These are phyloP conservation scores for Procavia capensis DNA, from an alignment of 2,113 vertebrate genomes.

Conservation along the genomic window DNA sequence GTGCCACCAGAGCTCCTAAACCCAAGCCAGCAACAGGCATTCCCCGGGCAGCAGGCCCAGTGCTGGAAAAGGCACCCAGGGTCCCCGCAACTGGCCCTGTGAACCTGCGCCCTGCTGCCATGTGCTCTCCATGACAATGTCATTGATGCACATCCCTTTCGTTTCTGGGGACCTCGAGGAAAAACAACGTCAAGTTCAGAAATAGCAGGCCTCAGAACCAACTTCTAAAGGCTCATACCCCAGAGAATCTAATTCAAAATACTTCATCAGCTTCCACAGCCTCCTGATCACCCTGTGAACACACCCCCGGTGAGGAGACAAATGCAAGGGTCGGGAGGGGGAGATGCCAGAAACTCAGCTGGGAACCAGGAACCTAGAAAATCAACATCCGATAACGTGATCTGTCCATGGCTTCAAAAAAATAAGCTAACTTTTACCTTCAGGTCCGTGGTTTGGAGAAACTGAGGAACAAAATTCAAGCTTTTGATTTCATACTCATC, in stretches of 20 bases:
- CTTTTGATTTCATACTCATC: background rate
- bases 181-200: background rate
- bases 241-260: background rate
- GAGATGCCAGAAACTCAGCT: background rate
- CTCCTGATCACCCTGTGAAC: background rate
- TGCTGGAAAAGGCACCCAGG: background rate
- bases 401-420: background rate
- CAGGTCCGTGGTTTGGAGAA: background rate
- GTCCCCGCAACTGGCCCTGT: background rate
- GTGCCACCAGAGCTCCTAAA: background rate
- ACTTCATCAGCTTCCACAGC: background rate
- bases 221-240: background rate
- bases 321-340: background rate
- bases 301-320: background rate
- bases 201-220: background rate
- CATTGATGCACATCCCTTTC: background rate
- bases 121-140: background rate
- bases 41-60: background rate
- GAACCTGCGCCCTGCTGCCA: background rate
- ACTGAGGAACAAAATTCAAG: slow-evolving; percentile 22
- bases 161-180: background rate
- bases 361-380: background rate
- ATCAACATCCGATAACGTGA: background rate
- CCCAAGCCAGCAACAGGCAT: background rate
- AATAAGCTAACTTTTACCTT: background rate